phyloP scores from a whole-genome alignment of 92 coral and sea anemone genomes.

The Scolanthus callimorphus region DNA sequence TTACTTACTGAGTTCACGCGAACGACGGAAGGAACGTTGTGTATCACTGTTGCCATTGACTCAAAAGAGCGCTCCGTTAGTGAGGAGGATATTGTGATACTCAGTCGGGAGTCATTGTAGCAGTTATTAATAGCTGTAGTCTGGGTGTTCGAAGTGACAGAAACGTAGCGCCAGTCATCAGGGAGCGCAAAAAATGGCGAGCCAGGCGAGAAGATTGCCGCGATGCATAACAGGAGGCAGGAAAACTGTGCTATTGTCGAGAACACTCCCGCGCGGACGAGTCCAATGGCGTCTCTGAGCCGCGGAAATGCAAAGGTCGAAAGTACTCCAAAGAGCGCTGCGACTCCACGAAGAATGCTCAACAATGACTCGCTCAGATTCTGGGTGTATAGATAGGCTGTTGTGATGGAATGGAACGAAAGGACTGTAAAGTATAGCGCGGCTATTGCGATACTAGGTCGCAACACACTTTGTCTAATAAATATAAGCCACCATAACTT shows the following conservation, averaged over 20 bases:
- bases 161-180: slow-evolving; percentile 13
- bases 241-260: slow-evolving; percentile 85
- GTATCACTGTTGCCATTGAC: too few species aligned
- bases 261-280: slow-evolving; percentile 82
- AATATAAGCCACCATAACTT: slow-evolving; percentile 64
- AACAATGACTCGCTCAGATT: slow-evolving; percentile 61
- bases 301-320: slow-evolving; percentile 82
- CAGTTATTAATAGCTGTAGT: too few species aligned
- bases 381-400: slow-evolving; percentile 94
- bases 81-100: too few species aligned
- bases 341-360: slow-evolving; percentile 80
- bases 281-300: slow-evolving; percentile 62
- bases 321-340: slow-evolving; percentile 80
- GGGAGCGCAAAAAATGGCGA: slow-evolving; percentile 82
- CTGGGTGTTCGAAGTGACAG: background rate
- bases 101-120: too few species aligned
- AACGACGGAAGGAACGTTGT: too few species aligned
- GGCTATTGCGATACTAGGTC: slow-evolving; percentile 86
- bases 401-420: slow-evolving; percentile 76
- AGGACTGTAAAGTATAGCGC: slow-evolving; percentile 85
- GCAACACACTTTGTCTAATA: slow-evolving; percentile 75
- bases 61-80: too few species aligned
- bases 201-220: slow-evolving; percentile 87
- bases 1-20: background rate
- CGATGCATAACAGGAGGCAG: slow-evolving; percentile 76